phyloP scores from a whole-genome alignment of 2,113 vertebrate genomes.

The Boleophthalmus pectinirostris region DNA sequence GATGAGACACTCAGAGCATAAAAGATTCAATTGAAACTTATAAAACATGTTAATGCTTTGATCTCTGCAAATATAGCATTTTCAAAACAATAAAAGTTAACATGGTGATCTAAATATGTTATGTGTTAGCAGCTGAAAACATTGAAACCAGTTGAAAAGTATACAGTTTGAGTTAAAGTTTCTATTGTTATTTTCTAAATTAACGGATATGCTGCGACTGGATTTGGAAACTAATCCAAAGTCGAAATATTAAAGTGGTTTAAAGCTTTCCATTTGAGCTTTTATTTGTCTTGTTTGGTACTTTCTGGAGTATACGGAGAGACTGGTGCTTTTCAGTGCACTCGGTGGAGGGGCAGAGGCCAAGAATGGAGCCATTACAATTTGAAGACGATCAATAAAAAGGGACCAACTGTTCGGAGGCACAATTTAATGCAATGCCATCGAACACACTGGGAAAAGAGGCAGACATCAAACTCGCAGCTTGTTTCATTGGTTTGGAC shows the following conservation, averaged over 20 bases:
- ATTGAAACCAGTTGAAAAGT: no score
- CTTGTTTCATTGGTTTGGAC: not conserved
- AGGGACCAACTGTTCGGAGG: not conserved
- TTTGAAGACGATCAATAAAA: conserved; percentile 9
- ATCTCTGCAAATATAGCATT: no score
- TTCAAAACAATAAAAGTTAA: no score
- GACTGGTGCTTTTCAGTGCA: not conserved
- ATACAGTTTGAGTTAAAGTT: not conserved
- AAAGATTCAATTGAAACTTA: no score
- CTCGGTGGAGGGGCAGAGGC: conserved; percentile 1
- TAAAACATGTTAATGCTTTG: no score
- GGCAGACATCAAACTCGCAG: not conserved
- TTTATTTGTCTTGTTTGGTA: not conserved
- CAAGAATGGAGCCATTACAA: conserved; percentile 3
- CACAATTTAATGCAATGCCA: not conserved
- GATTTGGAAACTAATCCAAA: not conserved
- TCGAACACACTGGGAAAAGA: not conserved
- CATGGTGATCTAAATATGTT: no score
- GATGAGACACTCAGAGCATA: no score
- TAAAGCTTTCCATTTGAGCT: not conserved
- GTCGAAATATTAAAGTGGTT: not conserved
- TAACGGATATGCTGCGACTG: not conserved
- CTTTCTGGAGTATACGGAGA: not conserved
- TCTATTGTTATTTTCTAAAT: not conserved
- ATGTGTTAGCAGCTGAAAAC: no score